Evolutionary conservation across 2,888 invertebrate species (phyloP).

Genomic region (Drosophila bunnanda): DNA sequence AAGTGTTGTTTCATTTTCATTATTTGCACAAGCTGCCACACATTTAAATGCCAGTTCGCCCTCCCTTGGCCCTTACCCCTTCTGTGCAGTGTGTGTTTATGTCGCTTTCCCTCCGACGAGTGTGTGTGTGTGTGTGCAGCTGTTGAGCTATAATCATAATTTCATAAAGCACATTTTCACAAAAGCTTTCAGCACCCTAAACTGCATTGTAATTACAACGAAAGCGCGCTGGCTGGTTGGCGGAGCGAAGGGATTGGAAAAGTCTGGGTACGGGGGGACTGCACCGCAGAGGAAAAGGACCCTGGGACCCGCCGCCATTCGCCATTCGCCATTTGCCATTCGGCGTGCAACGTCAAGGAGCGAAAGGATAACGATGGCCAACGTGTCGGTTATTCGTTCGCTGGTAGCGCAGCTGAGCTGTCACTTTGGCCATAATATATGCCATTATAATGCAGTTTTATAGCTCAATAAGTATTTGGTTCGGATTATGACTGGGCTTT

Average conservation of each 20-base stretch:
- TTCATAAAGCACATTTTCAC: conserved; percentile 82
- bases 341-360: conserved; percentile 61
- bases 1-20: conserved; percentile 81
- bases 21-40: conserved; percentile 79
- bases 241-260: conserved; percentile 6
- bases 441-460: conserved; percentile 1
- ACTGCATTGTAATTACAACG: conserved; percentile 79
- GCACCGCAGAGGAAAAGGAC: conserved; percentile 27
- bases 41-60: conserved; percentile 70
- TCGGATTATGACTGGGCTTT: not conserved
- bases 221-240: conserved; percentile 40
- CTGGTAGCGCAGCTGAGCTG: conserved; percentile 27
- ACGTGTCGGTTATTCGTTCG: conserved; percentile 64
- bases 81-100: not conserved
- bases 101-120: not conserved
- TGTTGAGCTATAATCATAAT: conserved; percentile 82
- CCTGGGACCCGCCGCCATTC: conserved; percentile 58
- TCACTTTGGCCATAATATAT: conserved; percentile 9
- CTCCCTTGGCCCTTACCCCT: not conserved
- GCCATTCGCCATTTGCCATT: conserved; percentile 53
- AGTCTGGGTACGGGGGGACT: not conserved
- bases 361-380: conserved; percentile 74
- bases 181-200: conserved; percentile 82
- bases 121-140: conserved; percentile 58
- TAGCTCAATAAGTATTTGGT: not conserved